Evolutionary conservation across 2,797 vertebrate species (phyloP).

Genomic region (Echeneis naucrates): DNA sequence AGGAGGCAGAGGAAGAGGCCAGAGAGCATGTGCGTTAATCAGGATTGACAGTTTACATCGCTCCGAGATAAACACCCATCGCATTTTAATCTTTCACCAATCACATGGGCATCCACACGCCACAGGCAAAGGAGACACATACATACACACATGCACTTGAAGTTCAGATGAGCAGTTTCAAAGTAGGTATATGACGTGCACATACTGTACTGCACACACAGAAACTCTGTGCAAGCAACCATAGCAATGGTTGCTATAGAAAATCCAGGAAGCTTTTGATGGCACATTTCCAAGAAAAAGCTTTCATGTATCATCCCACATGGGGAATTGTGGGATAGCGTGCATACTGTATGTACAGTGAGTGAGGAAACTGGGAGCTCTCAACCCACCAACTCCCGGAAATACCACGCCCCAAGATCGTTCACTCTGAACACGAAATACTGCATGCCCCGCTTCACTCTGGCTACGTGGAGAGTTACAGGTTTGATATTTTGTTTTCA

Average conservation of each 20-base stretch:
- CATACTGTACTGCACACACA: neutral
- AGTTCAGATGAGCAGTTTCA: neutral
- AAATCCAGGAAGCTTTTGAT: slow-evolving; percentile 59
- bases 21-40: slow-evolving; percentile 67
- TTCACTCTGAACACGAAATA: neutral
- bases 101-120: slow-evolving; percentile 29
- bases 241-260: slow-evolving; percentile 67
- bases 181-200: neutral
- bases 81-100: slow-evolving; percentile 53
- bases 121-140: neutral
- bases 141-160: neutral
- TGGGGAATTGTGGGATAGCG: slow-evolving; percentile 22
- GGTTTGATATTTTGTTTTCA: neutral
- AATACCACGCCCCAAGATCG: neutral
- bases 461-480: neutral
- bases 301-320: slow-evolving; percentile 26
- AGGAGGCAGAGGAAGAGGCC: slow-evolving; percentile 44
- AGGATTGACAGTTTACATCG: slow-evolving; percentile 56
- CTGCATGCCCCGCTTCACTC: neutral
- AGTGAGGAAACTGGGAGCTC: neutral
- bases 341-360: slow-evolving; percentile 30
- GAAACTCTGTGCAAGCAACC: slow-evolving; percentile 41
- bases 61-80: slow-evolving; percentile 47
- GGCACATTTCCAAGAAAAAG: slow-evolving; percentile 54
- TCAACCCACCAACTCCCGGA: too few species aligned